These are phyloP conservation scores for Ctenochaetus hawaiiensis DNA, from an alignment of 2,797 vertebrate genomes.

Conservation along the genomic window DNA sequence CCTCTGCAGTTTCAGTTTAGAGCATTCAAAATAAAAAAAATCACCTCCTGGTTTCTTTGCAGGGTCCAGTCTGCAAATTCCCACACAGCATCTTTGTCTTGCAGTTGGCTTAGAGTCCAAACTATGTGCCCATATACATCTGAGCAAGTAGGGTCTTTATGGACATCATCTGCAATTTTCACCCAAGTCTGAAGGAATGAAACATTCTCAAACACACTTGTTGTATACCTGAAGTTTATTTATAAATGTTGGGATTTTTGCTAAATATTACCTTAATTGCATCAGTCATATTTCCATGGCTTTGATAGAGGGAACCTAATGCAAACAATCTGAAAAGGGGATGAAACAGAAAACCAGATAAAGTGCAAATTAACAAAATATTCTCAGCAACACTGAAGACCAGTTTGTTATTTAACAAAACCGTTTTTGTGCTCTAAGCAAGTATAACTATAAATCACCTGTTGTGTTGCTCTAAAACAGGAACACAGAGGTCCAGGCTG, in stretches of 20 bases:
- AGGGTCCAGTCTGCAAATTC: constrained; percentile 80
- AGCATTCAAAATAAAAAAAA: constrained; percentile 10
- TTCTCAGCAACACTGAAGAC: neutral
- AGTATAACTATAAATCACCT: constrained; percentile 15
- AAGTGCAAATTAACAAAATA: neutral
- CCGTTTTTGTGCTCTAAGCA: neutral
- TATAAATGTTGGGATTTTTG: neutral
- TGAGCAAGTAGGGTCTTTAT: constrained; percentile 59
- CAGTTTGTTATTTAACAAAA: neutral
- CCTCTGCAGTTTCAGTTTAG: constrained; percentile 67
- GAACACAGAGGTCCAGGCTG: constrained; percentile 67
- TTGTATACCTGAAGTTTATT: neutral
- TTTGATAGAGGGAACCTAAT: constrained; percentile 79
- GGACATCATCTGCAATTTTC: constrained; percentile 71
- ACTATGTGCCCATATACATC: constrained; percentile 75
- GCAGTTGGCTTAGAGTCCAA: constrained; percentile 65
- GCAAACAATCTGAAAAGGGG: constrained; percentile 74
- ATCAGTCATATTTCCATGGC: constrained; percentile 64
- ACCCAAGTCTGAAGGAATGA: constrained; percentile 77
- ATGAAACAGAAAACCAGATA: constrained; percentile 3
- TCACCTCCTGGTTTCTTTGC: constrained; percentile 78
- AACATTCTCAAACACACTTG: constrained; percentile 7
- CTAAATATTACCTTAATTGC: constrained; percentile 72
- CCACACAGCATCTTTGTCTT: constrained; percentile 75
- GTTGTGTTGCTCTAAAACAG: constrained; percentile 70